Base-by-base conservation (phyloP, 2,113 vertebrate species). In the Eclectus roratus region DNA sequence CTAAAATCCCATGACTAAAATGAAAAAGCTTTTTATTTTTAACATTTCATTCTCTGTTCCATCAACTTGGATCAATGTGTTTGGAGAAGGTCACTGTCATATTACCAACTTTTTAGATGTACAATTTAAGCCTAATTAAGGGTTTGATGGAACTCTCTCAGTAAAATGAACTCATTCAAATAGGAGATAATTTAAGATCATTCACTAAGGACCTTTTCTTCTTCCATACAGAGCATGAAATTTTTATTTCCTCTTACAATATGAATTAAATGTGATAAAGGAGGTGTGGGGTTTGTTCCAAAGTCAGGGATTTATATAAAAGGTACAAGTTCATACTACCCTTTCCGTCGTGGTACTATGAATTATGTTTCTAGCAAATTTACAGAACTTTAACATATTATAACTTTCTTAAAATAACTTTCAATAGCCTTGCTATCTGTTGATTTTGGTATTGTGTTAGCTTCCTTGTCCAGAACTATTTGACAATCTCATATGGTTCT, bases 111-210 rank as follows among this genome's bases (percentile, higher is more conserved):
- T 97, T 96, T 95, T 91, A 95, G 95, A 97, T 86, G 96, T 97
- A 97, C 88, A 97, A 91, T 98, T 98, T 97, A 78, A 94, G 93
- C 83, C 97, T 98, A 98, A 98, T 98, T 98, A 97, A 97, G 97
- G 96, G 91, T 81, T 94, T 98, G 97, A 98, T 97, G 94, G 97
- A 97, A 97, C 52, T 93, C 84, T 94, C 88, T 96, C 88, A 96
- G 89, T 96, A 95, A 98, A 98, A 98, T 98, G 97, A 98, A 97
- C 94, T 97, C 97, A 88, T 97, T 97, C 71, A 61, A 97, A 97
- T 93, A 92, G 72, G 70, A 97, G 89, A 97, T 97, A 96, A 98
- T 98, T 98, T 97, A 98, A 98, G 91, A 96, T 94, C 92, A 68
- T 94, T 95, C 90, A 94, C 92, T 86, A 56, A 97, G 92, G 90